Conservation (phyloP, 2,888 invertebrate genomes). For the Hyppa rectilinea region DNA sequence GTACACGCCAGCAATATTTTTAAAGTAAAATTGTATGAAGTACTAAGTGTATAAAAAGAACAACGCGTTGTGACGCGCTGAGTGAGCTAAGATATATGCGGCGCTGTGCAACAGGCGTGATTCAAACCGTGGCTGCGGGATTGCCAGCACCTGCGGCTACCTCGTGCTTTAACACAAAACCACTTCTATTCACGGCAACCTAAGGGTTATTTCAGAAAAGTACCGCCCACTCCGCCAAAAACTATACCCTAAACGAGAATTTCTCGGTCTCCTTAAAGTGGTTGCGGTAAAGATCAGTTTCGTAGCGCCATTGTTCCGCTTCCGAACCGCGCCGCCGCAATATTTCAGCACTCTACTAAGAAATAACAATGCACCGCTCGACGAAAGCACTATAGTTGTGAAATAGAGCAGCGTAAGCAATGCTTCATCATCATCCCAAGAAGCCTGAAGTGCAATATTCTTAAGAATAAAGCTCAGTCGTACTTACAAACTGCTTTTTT, state of each 20-base stretch:
- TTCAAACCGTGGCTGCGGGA: slow-evolving; percentile 81
- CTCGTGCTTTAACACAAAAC: slow-evolving; percentile 60
- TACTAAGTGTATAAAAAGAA: slow-evolving; percentile 77
- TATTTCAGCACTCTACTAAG: slow-evolving; percentile 87
- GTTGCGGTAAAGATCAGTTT: slow-evolving; percentile 80
- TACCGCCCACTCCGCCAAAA: slow-evolving; percentile 68
- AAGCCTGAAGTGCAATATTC: slow-evolving; percentile 70
- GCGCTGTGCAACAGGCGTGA: slow-evolving; percentile 84
- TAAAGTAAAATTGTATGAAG: slow-evolving; percentile 61
- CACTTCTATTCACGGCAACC: slow-evolving; percentile 55
- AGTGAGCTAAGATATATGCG: slow-evolving; percentile 86
- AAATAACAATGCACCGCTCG: slow-evolving; percentile 87
- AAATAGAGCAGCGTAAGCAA: slow-evolving; percentile 81
- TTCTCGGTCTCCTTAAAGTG: slow-evolving; percentile 75
- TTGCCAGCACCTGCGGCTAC: slow-evolving; percentile 83
- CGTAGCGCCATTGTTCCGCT: slow-evolving; percentile 73
- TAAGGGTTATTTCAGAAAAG: slow-evolving; percentile 67
- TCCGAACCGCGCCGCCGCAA: slow-evolving; percentile 79
- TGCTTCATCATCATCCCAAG: slow-evolving; percentile 84
- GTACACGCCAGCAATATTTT: slow-evolving; percentile 44
- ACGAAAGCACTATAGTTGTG: slow-evolving; percentile 82
- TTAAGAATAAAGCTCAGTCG: slow-evolving; percentile 60
- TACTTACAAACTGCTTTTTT: slow-evolving; percentile 57
- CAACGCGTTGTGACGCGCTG: slow-evolving; percentile 80
- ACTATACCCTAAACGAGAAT: slow-evolving; percentile 77